Evolutionary conservation across 2,888 invertebrate genomes (phyloP).

Genomic region (Ormyrus nitidulus): DNA sequence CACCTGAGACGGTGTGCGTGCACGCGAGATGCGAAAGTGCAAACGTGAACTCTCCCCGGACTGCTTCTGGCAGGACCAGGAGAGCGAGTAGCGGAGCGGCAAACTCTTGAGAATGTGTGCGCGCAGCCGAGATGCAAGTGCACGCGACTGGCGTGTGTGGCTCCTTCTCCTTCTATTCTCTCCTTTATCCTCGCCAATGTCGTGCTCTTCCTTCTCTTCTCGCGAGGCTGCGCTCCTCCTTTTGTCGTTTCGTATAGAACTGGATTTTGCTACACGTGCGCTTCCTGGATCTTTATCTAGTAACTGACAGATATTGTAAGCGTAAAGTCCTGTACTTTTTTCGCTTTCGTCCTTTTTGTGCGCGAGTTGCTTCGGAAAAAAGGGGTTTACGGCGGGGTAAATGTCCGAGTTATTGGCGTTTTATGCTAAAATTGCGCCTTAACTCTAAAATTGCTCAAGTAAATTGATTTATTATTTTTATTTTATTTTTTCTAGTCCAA

Average conservation of each 20-base stretch:
- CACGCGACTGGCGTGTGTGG: too few species aligned
- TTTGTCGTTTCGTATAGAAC: too few species aligned
- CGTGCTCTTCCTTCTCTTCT: background rate
- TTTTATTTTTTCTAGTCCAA: too few species aligned
- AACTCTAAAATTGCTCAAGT: background rate
- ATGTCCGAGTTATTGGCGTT: slow-evolving; percentile 40
- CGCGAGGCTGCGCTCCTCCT: background rate
- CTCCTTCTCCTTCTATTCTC: too few species aligned
- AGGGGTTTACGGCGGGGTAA: slow-evolving; percentile 31
- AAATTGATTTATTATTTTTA: too few species aligned
- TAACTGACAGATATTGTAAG: background rate
- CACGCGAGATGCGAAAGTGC: slow-evolving; percentile 23
- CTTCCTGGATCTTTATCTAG: too few species aligned
- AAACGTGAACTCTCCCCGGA: slow-evolving; percentile 21
- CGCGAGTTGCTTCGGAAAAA: slow-evolving; percentile 17
- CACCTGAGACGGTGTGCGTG: background rate
- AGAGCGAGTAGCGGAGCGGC: too few species aligned
- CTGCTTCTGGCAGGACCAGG: background rate
- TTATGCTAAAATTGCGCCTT: slow-evolving; percentile 33
- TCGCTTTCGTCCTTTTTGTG: slow-evolving; percentile 29
- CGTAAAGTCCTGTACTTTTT: background rate
- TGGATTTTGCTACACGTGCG: too few species aligned
- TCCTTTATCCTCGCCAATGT: too few species aligned
- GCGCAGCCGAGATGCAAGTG: too few species aligned
- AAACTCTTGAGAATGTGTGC: background rate